These are phyloP conservation scores for Gorsachius goisagi DNA, from an alignment of 2,113 vertebrate species.

Conservation along the genomic window DNA sequence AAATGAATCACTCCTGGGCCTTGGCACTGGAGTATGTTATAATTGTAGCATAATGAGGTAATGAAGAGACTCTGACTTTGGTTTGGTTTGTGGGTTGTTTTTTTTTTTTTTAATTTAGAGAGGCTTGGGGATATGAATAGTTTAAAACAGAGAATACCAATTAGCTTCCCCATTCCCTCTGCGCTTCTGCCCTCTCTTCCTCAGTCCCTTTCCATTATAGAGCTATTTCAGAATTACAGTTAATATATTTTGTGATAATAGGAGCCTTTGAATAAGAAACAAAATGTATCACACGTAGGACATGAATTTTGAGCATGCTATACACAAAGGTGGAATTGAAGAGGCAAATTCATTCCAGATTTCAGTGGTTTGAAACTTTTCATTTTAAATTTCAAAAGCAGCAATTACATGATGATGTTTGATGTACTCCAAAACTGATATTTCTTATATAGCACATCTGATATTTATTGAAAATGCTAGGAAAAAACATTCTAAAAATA, in stretches of 20 bases:
- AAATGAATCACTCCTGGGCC: slow-evolving; percentile 45
- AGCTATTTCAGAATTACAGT: slow-evolving; percentile 9
- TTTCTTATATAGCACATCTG: neutral
- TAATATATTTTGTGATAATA: slow-evolving; percentile 9
- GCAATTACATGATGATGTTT: neutral
- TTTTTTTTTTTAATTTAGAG: slow-evolving; percentile 24
- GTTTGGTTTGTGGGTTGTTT: too few relatives aligned
- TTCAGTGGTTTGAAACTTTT: neutral
- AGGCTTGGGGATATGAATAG: slow-evolving; percentile 43
- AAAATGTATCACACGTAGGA: neutral
- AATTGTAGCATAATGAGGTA: slow-evolving; percentile 70
- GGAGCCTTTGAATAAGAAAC: neutral
- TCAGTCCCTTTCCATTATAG: neutral
- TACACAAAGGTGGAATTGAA: neutral
- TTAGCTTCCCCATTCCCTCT: slow-evolving; percentile 49
- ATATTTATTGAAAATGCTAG: slow-evolving; percentile 22
- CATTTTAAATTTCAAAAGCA: neutral
- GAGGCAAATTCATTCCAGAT: neutral
- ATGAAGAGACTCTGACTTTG: slow-evolving; percentile 40
- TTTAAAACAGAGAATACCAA: slow-evolving; percentile 69
- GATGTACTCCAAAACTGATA: neutral
- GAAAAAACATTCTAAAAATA: neutral
- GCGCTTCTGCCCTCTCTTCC: neutral
- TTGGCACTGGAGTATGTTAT: slow-evolving; percentile 37
- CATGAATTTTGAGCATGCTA: neutral